These are phyloP conservation scores for Parnassius mnemosyne DNA, from an alignment of 2,888 invertebrate species.

Conservation along the genomic window DNA sequence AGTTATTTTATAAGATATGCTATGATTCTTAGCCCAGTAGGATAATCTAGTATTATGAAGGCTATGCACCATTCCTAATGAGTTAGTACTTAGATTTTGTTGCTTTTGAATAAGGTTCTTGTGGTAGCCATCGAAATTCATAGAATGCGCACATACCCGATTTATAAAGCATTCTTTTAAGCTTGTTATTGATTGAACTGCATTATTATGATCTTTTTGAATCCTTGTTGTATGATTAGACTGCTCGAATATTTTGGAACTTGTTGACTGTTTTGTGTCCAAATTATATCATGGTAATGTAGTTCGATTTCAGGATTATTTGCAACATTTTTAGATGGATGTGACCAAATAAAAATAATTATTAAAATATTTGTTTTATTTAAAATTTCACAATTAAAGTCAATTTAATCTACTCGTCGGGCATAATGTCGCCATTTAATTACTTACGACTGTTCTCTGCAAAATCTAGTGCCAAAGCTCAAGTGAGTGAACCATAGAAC, in stretches of 20 bases:
- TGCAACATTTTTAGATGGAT: constrained; percentile 52
- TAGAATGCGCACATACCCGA: constrained; percentile 26
- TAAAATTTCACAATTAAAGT: neutral
- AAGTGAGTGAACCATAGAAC: too few species aligned
- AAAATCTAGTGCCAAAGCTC: too few species aligned
- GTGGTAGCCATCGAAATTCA: constrained; percentile 23
- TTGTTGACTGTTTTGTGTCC: constrained; percentile 60
- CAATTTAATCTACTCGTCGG: too few species aligned
- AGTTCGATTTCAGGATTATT: constrained; percentile 51
- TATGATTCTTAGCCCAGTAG: constrained; percentile 25
- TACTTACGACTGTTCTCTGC: too few species aligned
- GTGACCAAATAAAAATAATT: constrained; percentile 53
- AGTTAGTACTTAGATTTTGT: constrained; percentile 33
- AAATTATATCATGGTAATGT: constrained; percentile 52
- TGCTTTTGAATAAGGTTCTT: constrained; percentile 25
- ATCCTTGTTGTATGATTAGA: constrained; percentile 48
- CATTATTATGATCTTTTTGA: constrained; percentile 56
- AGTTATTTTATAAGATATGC: constrained; percentile 6
- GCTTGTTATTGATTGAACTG: constrained; percentile 59
- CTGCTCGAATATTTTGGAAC: constrained; percentile 60
- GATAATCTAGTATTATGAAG: constrained; percentile 35
- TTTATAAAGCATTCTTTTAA: constrained; percentile 43
- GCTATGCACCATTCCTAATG: constrained; percentile 42
- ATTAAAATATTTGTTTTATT: constrained; percentile 22
- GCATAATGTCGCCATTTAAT: too few species aligned